Evolutionary conservation across 2,888 invertebrate species (phyloP).

Genomic region (Apomyelois bistriatella): DNA sequence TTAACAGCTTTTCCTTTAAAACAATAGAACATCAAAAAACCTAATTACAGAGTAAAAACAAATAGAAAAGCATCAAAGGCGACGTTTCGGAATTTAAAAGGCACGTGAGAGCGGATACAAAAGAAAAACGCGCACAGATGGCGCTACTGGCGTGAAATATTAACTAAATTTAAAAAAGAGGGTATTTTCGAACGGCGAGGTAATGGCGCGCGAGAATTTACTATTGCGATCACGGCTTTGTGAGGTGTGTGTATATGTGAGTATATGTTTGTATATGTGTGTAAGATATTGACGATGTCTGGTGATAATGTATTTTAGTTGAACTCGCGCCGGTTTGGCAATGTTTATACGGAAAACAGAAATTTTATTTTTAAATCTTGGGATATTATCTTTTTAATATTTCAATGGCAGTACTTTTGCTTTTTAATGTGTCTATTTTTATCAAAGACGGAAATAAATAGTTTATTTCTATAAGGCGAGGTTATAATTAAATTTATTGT

Average conservation of each 20-base stretch:
- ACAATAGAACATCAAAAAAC: background rate
- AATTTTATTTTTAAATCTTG: background rate
- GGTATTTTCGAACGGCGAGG: constrained; percentile 41
- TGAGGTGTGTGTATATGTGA: constrained; percentile 2
- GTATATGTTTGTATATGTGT: background rate
- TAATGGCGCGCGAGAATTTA: constrained; percentile 68
- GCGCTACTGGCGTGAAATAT: constrained; percentile 61
- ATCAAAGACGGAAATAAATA: no score
- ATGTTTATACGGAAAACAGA: background rate
- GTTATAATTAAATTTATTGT: no score
- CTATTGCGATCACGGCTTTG: constrained; percentile 37
- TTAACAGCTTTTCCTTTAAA: no score
- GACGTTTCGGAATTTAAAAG: constrained; percentile 21
- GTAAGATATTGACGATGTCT: constrained; percentile 7
- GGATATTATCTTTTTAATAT: background rate
- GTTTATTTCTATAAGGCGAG: no score
- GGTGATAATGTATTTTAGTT: background rate
- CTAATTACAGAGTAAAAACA: constrained; percentile 11
- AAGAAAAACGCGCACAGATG: constrained; percentile 57
- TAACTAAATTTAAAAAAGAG: constrained; percentile 67
- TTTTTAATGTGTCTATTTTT: no score
- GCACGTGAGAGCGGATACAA: constrained; percentile 34
- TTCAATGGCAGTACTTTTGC: background rate
- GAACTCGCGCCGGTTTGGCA: background rate
- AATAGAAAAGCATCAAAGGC: constrained; percentile 22